A percentile compares a stretch with the other conserved stretches of the same genome.
phyloP scores from a whole-genome alignment of 2,888 invertebrate species.

The Diachrysia chrysitis region DNA sequence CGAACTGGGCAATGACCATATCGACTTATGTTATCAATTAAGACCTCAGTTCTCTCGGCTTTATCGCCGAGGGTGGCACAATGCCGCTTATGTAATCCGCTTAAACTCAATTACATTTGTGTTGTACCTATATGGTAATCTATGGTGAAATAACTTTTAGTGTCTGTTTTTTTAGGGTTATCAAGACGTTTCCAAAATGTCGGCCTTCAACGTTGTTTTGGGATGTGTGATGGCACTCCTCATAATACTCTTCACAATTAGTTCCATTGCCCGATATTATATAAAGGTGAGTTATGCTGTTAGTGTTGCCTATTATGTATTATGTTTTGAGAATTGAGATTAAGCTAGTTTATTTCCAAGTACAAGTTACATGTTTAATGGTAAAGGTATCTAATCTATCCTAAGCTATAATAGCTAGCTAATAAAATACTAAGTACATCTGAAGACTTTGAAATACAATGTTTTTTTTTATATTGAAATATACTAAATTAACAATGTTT shows the following conservation, averaged over 20 bases:
- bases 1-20: conserved; percentile 44
- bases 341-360: background rate
- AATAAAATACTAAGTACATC: too few species aligned
- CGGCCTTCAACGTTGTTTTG: conserved; percentile 83
- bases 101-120: conserved; percentile 30
- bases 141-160: conserved; percentile 30
- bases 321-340: background rate
- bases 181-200: conserved; percentile 67
- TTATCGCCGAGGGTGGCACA: conserved; percentile 37
- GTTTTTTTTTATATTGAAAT: too few species aligned
- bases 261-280: conserved; percentile 92
- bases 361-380: background rate
- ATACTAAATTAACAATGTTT: too few species aligned
- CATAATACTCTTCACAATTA: conserved; percentile 87
- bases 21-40: conserved; percentile 47
- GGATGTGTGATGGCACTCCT: conserved; percentile 86
- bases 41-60: conserved; percentile 49
- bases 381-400: too few species aligned
- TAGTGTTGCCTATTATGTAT: too few species aligned
- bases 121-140: conserved; percentile 27
- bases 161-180: conserved; percentile 58
- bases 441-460: too few species aligned
- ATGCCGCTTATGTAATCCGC: conserved; percentile 38
- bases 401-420: background rate
- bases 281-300: conserved; percentile 86